These are phyloP conservation scores for Diploscapter pachys DNA, from an alignment of 1,140 invertebrate species.

Conservation along the genomic window DNA sequence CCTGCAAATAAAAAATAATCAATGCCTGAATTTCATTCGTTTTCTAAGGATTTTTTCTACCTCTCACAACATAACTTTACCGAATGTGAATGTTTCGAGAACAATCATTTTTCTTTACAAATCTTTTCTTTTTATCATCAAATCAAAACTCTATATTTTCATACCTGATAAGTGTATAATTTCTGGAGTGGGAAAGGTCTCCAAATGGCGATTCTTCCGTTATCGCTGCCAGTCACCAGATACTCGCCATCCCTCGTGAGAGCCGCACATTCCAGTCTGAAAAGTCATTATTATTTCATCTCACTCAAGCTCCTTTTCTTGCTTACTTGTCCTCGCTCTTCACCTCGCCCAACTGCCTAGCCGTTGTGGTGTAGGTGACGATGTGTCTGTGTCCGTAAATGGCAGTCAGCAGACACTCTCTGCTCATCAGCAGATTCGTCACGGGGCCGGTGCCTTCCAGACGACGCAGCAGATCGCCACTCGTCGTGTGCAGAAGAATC, in stretches of 20 bases:
- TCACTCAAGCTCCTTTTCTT: background rate
- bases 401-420: slow-evolving; percentile 92
- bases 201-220: slow-evolving; percentile 95
- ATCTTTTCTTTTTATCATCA: background rate
- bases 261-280: slow-evolving; percentile 75
- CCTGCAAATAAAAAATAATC: slow-evolving; percentile 58
- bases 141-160: background rate
- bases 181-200: slow-evolving; percentile 91
- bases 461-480: slow-evolving; percentile 83
- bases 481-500: slow-evolving; percentile 93
- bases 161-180: slow-evolving; percentile 85
- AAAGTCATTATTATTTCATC: slow-evolving; percentile 14
- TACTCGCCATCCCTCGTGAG: slow-evolving; percentile 96
- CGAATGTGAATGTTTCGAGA: background rate
- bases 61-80: background rate
- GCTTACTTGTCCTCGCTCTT: slow-evolving; percentile 17
- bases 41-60: background rate
- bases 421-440: slow-evolving; percentile 71
- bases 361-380: slow-evolving; percentile 77
- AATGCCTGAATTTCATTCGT: slow-evolving; percentile 15
- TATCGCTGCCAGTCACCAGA: slow-evolving; percentile 85
- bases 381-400: slow-evolving; percentile 70
- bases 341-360: slow-evolving; percentile 73
- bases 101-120: slow-evolving; percentile 6
- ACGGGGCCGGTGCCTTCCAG: slow-evolving; percentile 69